Conservation (phyloP, 2,113 vertebrate species). For the Cebidichthys violaceus region DNA sequence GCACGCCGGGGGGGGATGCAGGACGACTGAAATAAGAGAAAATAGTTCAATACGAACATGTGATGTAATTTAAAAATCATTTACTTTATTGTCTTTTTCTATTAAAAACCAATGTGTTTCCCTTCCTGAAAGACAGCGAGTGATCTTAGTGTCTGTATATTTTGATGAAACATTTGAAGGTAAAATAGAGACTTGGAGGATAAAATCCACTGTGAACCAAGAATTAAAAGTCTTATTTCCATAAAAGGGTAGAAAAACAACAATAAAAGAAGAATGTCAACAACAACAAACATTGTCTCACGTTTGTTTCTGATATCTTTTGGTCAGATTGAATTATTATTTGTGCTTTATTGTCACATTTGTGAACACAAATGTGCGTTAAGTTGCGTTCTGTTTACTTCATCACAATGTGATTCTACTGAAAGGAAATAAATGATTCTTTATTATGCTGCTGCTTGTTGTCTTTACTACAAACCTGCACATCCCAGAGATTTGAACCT, state of each 20-base stretch:
- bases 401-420: background rate
- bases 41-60: background rate
- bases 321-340: background rate
- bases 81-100: slow-evolving; percentile 2
- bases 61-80: no score
- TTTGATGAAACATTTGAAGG: background rate
- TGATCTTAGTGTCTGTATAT: background rate
- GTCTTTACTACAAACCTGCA: background rate
- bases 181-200: background rate
- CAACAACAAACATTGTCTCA: background rate
- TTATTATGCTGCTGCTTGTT: background rate
- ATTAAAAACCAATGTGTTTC: background rate
- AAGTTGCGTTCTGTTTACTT: background rate
- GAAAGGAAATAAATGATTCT: background rate
- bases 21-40: background rate
- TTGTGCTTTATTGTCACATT: background rate
- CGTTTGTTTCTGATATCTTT: background rate
- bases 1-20: slow-evolving; percentile 5
- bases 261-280: background rate
- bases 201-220: background rate
- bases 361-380: background rate
- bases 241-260: background rate
- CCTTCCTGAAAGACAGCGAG: background rate
- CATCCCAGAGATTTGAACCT: background rate
- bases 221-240: background rate